Conservation (phyloP, 2,888 invertebrate species). For the Stegana nigrithorax region DNA sequence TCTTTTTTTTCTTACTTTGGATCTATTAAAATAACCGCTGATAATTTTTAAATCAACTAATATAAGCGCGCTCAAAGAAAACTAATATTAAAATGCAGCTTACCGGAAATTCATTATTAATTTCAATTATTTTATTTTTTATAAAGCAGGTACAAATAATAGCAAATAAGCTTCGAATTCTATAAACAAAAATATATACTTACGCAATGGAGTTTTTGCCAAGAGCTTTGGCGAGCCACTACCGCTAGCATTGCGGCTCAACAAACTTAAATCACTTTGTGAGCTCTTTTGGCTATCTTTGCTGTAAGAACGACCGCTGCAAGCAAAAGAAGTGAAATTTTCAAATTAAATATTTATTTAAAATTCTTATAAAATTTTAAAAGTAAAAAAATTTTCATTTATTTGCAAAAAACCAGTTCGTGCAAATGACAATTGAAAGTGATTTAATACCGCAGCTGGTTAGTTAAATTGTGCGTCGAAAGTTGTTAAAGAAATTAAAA, state of each 20-base stretch:
- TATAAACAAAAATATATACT: conserved; percentile 44
- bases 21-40: too few relatives aligned
- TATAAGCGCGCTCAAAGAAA: too few relatives aligned
- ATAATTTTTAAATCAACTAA: too few relatives aligned
- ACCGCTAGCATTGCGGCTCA: conserved; percentile 27
- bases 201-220: conserved; percentile 71
- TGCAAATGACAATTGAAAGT: not conserved
- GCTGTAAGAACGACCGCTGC: conserved; percentile 69
- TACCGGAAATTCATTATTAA: too few relatives aligned
- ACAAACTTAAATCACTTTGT: conserved; percentile 77
- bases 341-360: conserved; percentile 1
- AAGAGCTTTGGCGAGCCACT: conserved; percentile 62
- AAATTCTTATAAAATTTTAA: conserved; percentile 3
- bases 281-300: conserved; percentile 77
- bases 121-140: too few relatives aligned
- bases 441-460: not conserved
- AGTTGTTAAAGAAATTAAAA: not conserved
- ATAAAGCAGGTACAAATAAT: too few relatives aligned
- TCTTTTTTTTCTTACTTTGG: too few relatives aligned
- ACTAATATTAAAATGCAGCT: too few relatives aligned
- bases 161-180: not conserved
- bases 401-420: conserved; percentile 1
- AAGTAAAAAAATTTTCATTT: conserved; percentile 2
- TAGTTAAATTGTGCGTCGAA: conserved; percentile 25
- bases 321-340: conserved; percentile 37